These are phyloP conservation scores for Pseudopodoces humilis DNA, from an alignment of 2,113 vertebrate species.

Conservation along the genomic window DNA sequence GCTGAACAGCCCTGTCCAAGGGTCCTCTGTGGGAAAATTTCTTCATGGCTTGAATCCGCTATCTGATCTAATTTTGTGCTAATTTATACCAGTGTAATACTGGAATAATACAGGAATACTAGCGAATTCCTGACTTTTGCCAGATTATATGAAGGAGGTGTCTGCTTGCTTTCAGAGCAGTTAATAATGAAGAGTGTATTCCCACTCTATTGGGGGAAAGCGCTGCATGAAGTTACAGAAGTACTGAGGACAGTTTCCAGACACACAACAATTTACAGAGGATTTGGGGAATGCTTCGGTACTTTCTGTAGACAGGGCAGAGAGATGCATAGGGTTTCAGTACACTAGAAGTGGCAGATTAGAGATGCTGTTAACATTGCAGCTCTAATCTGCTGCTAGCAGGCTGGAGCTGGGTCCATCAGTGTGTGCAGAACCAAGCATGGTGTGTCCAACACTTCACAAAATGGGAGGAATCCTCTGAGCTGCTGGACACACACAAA, in stretches of 20 bases:
- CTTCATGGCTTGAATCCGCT: neutral
- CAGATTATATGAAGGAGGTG: neutral
- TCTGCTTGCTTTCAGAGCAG: neutral
- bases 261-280: neutral
- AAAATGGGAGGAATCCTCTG: neutral
- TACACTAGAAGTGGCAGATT: neutral
- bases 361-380: neutral
- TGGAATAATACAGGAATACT: neutral
- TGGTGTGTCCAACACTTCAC: neutral
- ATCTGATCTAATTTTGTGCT: neutral
- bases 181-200: neutral
- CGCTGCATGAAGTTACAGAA: neutral
- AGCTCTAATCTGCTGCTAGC: neutral
- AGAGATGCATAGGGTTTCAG: neutral
- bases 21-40: neutral
- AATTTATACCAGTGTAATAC: neutral
- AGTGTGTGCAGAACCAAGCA: neutral
- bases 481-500: neutral
- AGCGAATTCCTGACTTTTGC: neutral
- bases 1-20: rapidly evolving
- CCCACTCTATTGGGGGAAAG: neutral
- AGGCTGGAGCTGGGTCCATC: neutral
- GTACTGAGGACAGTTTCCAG: neutral
- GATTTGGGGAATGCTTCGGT: neutral
- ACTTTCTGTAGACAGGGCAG: neutral